Conservation (phyloP, 2,113 vertebrate genomes). For the Nipponia nippon region DNA sequence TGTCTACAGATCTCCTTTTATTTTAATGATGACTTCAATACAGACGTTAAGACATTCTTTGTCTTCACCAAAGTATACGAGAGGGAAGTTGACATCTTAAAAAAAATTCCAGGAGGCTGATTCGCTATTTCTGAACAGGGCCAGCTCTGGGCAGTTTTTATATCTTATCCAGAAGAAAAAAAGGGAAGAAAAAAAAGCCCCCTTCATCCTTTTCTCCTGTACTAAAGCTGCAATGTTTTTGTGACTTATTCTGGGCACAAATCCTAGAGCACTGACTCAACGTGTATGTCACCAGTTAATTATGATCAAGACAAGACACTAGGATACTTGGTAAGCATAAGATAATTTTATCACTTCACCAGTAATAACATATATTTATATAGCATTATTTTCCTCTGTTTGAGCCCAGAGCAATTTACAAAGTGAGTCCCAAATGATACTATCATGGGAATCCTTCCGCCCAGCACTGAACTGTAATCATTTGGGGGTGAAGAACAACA, state of each 20-base stretch:
- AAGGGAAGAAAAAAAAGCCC: neutral
- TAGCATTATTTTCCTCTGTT: neutral
- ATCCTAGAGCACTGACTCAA: constrained; percentile 51
- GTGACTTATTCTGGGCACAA: constrained; percentile 44
- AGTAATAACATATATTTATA: neutral
- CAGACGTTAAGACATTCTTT: constrained; percentile 53
- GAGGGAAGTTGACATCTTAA: constrained; percentile 34
- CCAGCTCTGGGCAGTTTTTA: constrained; percentile 51
- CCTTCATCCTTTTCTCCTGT: neutral
- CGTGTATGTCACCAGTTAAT: constrained; percentile 28
- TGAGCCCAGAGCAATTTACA: neutral
- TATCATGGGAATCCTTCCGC: neutral
- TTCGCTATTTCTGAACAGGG: neutral
- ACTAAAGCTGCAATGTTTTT: constrained; percentile 13
- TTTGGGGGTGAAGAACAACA: neutral
- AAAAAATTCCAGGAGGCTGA: constrained; percentile 10
- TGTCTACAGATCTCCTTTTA: constrained; percentile 62
- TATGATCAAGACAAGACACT: constrained; percentile 32
- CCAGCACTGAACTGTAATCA: neutral
- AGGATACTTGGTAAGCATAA: neutral
- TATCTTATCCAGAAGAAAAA: neutral
- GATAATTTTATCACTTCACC: constrained; percentile 14
- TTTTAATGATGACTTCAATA: constrained; percentile 66
- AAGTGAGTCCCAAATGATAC: neutral
- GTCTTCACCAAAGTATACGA: constrained; percentile 17